These are phyloP conservation scores for Ictidomys tridecemlineatus DNA, from an alignment of 2,113 vertebrate species.

Conservation along the genomic window DNA sequence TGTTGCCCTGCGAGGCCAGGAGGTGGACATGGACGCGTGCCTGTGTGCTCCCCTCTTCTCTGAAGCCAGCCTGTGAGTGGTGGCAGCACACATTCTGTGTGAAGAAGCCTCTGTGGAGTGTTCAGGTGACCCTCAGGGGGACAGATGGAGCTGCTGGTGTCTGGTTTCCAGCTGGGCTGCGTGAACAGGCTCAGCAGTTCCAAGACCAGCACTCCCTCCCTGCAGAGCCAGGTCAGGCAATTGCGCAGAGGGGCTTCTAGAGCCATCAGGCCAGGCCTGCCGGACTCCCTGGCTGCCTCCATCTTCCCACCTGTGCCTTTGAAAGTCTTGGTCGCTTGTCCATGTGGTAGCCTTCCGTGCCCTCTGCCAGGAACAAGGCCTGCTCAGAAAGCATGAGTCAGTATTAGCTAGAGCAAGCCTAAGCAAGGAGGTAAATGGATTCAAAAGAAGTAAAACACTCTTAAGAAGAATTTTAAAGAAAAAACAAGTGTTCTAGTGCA, in stretches of 20 bases:
- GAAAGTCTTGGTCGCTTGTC: not conserved
- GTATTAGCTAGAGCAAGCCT: no score
- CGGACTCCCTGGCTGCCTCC: accelerated
- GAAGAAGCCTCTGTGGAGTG: not conserved
- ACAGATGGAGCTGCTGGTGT: accelerated
- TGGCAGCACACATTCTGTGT: not conserved
- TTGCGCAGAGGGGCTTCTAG: not conserved
- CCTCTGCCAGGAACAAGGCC: no score
- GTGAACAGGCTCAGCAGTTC: no score
- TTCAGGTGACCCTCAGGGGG: not conserved
- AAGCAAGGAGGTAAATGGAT: no score
- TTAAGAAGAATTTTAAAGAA: not conserved
- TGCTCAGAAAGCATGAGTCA: not conserved
- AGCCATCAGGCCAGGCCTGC: not conserved
- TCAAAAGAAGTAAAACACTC: not conserved
- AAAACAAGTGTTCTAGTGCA: no score
- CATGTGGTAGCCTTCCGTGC: no score
- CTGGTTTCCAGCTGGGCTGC: accelerated
- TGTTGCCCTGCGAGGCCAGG: not conserved
- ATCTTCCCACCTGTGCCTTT: accelerated
- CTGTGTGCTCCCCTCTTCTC: not conserved
- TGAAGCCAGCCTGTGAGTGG: accelerated
- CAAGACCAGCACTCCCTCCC: no score
- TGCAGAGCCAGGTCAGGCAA: not conserved
- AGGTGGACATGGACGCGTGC: accelerated